Conservation (phyloP, 2,113 vertebrate species). For the Cardinalis cardinalis region DNA sequence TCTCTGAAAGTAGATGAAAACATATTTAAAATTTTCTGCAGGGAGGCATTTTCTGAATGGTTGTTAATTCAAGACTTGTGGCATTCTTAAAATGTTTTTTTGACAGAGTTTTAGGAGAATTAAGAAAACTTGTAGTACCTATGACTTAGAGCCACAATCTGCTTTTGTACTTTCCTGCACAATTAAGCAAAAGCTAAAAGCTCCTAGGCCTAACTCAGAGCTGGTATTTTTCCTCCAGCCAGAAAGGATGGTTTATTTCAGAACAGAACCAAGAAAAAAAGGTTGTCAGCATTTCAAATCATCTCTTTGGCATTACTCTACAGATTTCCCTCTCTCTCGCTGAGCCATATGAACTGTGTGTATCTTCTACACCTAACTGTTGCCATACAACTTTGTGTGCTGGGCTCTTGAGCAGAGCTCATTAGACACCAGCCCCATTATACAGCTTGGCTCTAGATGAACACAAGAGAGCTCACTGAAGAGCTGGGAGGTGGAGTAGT, state of each 20-base stretch:
- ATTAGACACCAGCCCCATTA: neutral
- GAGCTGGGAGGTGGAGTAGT: neutral
- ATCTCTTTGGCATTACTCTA: neutral
- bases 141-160: neutral
- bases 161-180: neutral
- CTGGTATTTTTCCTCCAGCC: neutral
- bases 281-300: neutral
- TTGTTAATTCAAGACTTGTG: neutral
- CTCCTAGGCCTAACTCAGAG: neutral
- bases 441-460: neutral
- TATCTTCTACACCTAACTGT: neutral
- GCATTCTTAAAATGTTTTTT: neutral
- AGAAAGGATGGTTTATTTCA: neutral
- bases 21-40: neutral
- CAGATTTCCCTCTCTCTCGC: neutral
- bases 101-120: neutral
- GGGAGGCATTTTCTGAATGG: neutral
- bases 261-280: neutral
- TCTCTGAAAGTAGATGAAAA: neutral
- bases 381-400: neutral
- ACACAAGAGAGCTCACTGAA: neutral
- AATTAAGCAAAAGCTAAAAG: neutral
- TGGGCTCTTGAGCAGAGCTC: neutral
- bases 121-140: neutral
- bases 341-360: neutral